Conservation (phyloP, 2,888 invertebrate genomes). For the Cosmia pyralina region DNA sequence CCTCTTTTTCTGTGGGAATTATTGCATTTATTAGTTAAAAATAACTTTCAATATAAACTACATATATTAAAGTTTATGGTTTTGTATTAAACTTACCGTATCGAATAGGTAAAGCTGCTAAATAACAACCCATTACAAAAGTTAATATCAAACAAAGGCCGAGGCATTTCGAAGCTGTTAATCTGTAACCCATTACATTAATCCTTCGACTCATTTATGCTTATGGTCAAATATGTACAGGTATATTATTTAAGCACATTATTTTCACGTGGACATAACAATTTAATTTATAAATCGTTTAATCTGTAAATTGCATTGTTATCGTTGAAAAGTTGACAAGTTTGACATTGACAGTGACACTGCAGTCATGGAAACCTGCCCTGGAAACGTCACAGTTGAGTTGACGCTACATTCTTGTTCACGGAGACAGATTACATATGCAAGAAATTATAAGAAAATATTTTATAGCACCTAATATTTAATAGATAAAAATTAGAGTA, state of each 20-base stretch:
- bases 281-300: constrained; percentile 63
- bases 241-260: constrained; percentile 61
- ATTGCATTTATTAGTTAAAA: constrained; percentile 12
- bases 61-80: not conserved
- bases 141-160: constrained; percentile 82
- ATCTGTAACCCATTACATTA: constrained; percentile 82
- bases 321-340: constrained; percentile 1
- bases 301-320: constrained; percentile 22
- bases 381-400: constrained; percentile 12
- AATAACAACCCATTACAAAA: constrained; percentile 85
- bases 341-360: constrained; percentile 28
- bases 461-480: too few relatives aligned
- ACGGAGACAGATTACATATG: not conserved
- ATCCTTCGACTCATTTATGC: constrained; percentile 78
- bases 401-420: constrained; percentile 28
- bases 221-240: constrained; percentile 59
- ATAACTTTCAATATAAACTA: not conserved
- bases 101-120: constrained; percentile 85
- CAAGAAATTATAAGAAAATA: not conserved
- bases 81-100: constrained; percentile 73
- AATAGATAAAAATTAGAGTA: too few relatives aligned
- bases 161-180: constrained; percentile 84
- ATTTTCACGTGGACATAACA: constrained; percentile 50
- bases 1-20: constrained; percentile 73
- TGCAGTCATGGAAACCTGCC: constrained; percentile 2